A percentile compares a stretch with the other conserved stretches of the same genome.
Evolutionary conservation across 2,888 invertebrate genomes (phyloP).

Genomic region (Anodontia alba): DNA sequence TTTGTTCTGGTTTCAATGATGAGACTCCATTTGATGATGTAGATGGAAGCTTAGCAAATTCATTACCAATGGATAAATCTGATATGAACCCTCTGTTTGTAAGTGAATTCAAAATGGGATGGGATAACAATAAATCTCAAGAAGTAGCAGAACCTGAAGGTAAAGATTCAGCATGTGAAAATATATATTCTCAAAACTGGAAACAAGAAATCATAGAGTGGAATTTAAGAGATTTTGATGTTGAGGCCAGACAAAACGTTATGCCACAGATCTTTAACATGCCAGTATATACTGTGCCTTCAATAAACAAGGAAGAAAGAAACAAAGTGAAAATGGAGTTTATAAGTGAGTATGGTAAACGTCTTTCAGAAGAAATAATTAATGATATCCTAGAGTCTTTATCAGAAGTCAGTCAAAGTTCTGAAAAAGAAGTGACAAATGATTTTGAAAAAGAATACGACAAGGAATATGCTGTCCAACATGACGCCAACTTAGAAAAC

Average conservation of each 20-base stretch:
- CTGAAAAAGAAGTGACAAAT: not conserved
- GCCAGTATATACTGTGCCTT: not conserved
- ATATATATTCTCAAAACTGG: not conserved
- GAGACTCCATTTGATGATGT: not conserved
- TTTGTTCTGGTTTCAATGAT: not conserved
- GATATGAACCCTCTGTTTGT: not conserved
- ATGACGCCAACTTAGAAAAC: not conserved
- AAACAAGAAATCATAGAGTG: not conserved
- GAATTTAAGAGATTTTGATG: slow-evolving; percentile 12
- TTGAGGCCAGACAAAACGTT: not conserved
- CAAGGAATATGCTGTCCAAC: not conserved
- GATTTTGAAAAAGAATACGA: not conserved
- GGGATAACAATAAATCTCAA: not conserved
- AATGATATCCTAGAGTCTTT: not conserved
- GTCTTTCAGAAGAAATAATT: not conserved
- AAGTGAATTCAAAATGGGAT: not conserved
- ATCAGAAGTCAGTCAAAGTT: not conserved
- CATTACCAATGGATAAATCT: not conserved
- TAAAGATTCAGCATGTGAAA: not conserved
- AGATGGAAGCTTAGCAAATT: not conserved
- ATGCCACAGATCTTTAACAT: not conserved
- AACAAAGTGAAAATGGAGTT: not conserved
- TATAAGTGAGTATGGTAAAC: not conserved
- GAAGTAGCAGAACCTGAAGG: not conserved
- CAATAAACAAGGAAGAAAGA: not conserved